A percentile compares a stretch with the other conserved stretches of the same genome.
Evolutionary conservation across 2,797 vertebrate genomes (phyloP).

Genomic region (Paedocypris micromegethes): DNA sequence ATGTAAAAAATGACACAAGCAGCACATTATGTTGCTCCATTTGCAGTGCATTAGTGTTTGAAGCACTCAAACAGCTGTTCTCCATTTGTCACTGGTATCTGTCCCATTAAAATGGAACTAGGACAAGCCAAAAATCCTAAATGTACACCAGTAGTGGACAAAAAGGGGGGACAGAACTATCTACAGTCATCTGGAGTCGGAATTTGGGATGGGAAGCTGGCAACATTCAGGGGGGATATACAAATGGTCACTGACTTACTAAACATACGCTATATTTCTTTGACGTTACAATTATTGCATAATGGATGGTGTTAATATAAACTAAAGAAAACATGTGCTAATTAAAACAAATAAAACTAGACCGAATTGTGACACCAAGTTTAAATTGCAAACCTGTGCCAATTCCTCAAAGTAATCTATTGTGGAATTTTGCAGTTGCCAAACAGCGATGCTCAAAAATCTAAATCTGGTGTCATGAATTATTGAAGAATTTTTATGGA

Average conservation of each 20-base stretch:
- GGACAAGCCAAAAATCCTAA: conserved; percentile 53
- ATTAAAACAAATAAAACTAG: conserved; percentile 40
- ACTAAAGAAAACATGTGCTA: background rate
- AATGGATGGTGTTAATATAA: background rate
- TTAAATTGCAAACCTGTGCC: conserved; percentile 50
- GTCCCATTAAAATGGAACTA: conserved; percentile 65
- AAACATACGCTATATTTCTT: no score
- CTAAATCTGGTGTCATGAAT: conserved; percentile 74
- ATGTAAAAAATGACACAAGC: conserved; percentile 70
- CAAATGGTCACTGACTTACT: no score
- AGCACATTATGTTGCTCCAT: conserved; percentile 69
- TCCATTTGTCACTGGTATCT: conserved; percentile 63
- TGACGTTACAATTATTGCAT: no score
- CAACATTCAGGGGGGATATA: conserved; percentile 3
- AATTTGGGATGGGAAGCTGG: no score
- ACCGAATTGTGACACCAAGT: conserved; percentile 54
- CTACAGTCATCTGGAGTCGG: conserved; percentile 28
- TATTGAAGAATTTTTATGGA: conserved; percentile 72
- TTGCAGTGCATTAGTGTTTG: conserved; percentile 67
- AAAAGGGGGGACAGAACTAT: conserved; percentile 12
- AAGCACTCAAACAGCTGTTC: conserved; percentile 54
- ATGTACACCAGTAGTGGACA: conserved; percentile 43
- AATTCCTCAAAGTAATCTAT: conserved; percentile 60
- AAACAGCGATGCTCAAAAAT: conserved; percentile 63
- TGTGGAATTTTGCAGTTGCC: conserved; percentile 63